Evolutionary conservation across 2,888 invertebrate species (phyloP).

Genomic region (Pachliopta kotzebuea): DNA sequence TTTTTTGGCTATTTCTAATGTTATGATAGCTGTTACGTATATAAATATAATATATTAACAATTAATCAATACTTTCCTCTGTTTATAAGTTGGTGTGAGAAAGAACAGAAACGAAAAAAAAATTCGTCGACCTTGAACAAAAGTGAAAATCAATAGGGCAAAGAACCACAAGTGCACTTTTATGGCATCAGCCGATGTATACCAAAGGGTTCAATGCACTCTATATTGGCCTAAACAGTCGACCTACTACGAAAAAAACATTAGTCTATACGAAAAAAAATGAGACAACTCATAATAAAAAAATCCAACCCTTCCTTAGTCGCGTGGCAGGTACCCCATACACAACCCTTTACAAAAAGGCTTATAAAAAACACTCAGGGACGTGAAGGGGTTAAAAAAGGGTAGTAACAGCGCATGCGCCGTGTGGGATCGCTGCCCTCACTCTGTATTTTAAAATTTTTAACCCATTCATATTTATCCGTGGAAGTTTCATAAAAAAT

Average conservation of each 20-base stretch:
- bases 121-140: constrained; percentile 62
- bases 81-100: neutral
- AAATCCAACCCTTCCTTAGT: constrained; percentile 73
- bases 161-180: constrained; percentile 70
- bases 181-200: constrained; percentile 74
- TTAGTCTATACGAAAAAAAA: constrained; percentile 54
- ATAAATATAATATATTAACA: neutral
- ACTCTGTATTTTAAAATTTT: constrained; percentile 67
- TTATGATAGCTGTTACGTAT: too few relatives aligned
- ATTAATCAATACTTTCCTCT: neutral
- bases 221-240: constrained; percentile 58
- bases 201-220: constrained; percentile 73
- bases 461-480: constrained; percentile 32
- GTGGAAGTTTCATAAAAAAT: neutral
- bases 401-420: constrained; percentile 78
- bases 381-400: constrained; percentile 77
- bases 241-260: constrained; percentile 60
- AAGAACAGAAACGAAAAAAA: constrained; percentile 29
- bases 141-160: constrained; percentile 66
- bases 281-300: constrained; percentile 63
- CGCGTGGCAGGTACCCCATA: constrained; percentile 76
- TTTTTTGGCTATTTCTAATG: too few relatives aligned
- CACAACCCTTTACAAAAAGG: constrained; percentile 77
- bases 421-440: constrained; percentile 71
- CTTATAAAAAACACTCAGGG: constrained; percentile 75